These are phyloP conservation scores for Bugulina stolonifera DNA, from an alignment of 2,888 invertebrate genomes.

Conservation along the genomic window DNA sequence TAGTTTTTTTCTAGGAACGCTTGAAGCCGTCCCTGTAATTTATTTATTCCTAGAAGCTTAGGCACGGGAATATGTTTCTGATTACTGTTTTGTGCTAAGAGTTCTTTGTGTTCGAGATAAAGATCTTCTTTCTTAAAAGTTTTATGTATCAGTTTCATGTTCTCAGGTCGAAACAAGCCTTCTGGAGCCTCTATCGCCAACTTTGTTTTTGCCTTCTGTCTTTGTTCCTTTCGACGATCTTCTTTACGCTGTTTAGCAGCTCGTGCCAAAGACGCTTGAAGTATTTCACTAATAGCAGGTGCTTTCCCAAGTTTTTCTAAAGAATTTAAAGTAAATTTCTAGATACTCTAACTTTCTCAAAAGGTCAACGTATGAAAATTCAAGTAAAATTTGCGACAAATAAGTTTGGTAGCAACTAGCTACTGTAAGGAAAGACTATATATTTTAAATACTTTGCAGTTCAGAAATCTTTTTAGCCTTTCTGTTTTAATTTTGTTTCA, in stretches of 20 bases:
- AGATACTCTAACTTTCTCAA: too few relatives aligned
- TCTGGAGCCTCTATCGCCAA: conserved; percentile 2
- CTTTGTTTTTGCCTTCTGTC: conserved; percentile 4
- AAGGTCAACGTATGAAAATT: too few relatives aligned
- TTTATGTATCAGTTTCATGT: background rate
- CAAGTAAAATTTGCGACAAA: too few relatives aligned
- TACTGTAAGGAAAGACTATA: too few relatives aligned
- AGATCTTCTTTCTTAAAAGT: conserved; percentile 21
- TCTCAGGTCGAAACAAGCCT: conserved; percentile 16
- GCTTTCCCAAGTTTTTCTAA: background rate
- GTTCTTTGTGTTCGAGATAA: background rate
- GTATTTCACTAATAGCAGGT: background rate
- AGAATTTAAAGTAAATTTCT: too few relatives aligned
- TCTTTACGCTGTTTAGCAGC: background rate
- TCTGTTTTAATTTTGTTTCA: too few relatives aligned
- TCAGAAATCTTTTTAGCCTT: too few relatives aligned
- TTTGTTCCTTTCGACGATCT: background rate
- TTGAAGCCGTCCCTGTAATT: background rate
- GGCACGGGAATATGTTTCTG: background rate
- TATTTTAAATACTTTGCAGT: too few relatives aligned
- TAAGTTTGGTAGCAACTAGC: too few relatives aligned
- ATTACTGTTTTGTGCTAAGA: conserved; percentile 14
- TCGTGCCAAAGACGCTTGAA: background rate
- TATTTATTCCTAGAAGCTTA: background rate
- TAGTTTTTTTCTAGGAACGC: background rate